Base-by-base conservation (phyloP, 2,888 invertebrate species). In the Apocheima hispidaria region DNA sequence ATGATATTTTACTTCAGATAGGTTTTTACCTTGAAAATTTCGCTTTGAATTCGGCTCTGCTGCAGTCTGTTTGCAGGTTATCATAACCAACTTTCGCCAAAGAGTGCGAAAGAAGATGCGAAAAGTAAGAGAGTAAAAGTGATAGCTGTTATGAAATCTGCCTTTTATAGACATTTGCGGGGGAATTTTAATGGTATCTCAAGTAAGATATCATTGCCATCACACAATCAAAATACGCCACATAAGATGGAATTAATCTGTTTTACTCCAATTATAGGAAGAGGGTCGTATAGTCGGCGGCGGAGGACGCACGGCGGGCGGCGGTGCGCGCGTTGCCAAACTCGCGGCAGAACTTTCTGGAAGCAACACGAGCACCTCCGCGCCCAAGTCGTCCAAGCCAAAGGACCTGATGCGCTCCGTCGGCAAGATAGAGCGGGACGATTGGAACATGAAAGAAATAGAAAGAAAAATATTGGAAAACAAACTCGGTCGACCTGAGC, bases 371-470 rank as follows among this genome's bases (percentile, higher is more conserved):
- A 87, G 89, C 49, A 87, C 94, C 1, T 86, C 93, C 0, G 94
- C 95, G 20, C 96, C 96, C 72, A 75, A 78, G 9, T 66, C 86
- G 0, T 79, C 84, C 14, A 98, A 97, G 82, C 98, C 97, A 1
- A 97, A 96, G 85, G 98, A 98, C 87, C 92, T 98, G 64, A 93
- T 97, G 86, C 94, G 98, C 65, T 96, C 98, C 43, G 97, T 98
- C 63, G 98, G 98, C 53, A 97, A 96, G 89, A 96, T 98, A 69
- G 97, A 98, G 81, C 95, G 96, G 63, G 96, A 95, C 60, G 98
- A 98, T 85, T 98, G 98, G 98, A 98, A 98, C 86, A 96, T 98
- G 33, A 96, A 96, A 71, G 96, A 97, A 84, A 97, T 98, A 28
- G 98, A 98, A 80, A 96, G 96, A 82, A 98, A 98, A 87, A 98